Base-by-base conservation (phyloP, 2,797 vertebrate genomes). In the Amniataba percoides region DNA sequence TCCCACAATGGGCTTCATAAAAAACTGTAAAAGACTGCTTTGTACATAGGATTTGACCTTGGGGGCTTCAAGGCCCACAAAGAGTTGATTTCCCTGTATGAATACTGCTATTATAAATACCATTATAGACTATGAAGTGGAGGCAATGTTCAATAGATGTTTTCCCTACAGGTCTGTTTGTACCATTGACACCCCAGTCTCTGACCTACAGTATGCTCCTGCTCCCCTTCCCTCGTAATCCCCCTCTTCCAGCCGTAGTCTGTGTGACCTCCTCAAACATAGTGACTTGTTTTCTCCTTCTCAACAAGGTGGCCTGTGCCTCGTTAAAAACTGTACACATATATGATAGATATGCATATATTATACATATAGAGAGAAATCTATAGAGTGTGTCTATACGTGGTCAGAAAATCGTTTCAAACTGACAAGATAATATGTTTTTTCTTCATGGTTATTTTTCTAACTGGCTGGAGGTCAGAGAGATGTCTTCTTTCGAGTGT, bases 241-340 rank as follows among this genome's bases (percentile, higher is more conserved):
- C 73, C 75, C 60, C 82, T 86, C 81, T 76, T 89, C 71, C 82
- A 89, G 81, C 83, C 82, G 80, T 92, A 88, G 85, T 90, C 83
- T 90, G 87, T 90, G 86, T 87, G 79, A 88, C 78, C 83, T 83
- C 83, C 87, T 80, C 64, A 76, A 89, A 89, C 82, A 90, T 88
- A 92, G 91, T 95, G 95, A 96, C 93, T 95, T 92, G 93, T 95
- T 95, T 95, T 95, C 93, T 95, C 92, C 95, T 95, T 95, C 96
- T 92, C 85, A 96, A 96, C 82, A 97, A 96, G 94, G 94, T 96
- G 96, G 95, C 96, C 93, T 96, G 96, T 98, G 97, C 97, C 97
- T 99, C 96, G 73, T 89, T 31, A 82, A 95, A 95, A 96, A 95
- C 94, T 92, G 95, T 97, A 96, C 94, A 93, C 95, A 92, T 92